These are phyloP conservation scores for Enteromius viviparus DNA, from an alignment of 2,797 vertebrate species.

Conservation along the genomic window DNA sequence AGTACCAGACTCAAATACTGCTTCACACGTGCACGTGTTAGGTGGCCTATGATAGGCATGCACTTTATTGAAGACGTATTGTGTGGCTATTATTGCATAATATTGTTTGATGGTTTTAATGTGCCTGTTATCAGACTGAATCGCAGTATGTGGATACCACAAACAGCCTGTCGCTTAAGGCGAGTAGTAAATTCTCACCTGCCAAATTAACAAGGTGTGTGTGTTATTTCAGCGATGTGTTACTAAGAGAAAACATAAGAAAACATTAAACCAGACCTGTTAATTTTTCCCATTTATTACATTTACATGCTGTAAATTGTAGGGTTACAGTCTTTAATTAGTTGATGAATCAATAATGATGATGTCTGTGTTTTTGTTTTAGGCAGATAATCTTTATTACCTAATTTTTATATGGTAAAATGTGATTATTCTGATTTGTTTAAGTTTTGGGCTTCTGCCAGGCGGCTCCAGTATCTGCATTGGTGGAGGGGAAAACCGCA, in stretches of 20 bases:
- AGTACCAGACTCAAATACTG: not conserved
- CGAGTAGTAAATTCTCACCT: constrained; percentile 52
- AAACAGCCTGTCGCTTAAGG: constrained; percentile 39
- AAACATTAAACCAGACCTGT: constrained; percentile 3
- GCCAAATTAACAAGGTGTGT: constrained; percentile 49
- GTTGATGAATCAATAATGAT: not conserved
- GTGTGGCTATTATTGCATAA: constrained; percentile 37
- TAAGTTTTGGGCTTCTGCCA: too few species aligned
- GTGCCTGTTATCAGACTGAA: constrained; percentile 42
- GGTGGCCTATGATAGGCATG: constrained; percentile 14
- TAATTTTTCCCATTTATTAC: not conserved
- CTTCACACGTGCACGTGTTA: constrained; percentile 6
- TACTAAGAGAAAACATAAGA: constrained; percentile 45
- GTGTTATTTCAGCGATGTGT: constrained; percentile 53
- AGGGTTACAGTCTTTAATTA: not conserved
- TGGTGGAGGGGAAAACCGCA: too few species aligned
- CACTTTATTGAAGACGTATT: constrained; percentile 32
- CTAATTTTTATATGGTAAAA: too few species aligned
- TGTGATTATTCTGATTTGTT: too few species aligned
- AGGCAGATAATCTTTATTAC: too few species aligned
- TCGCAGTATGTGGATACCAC: constrained; percentile 41
- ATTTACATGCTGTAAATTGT: not conserved
- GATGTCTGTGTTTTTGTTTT: too few species aligned
- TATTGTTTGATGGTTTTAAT: constrained; percentile 37
- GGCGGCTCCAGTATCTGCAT: too few species aligned